A percentile compares a stretch with the other conserved stretches of the same genome.
Evolutionary conservation across 2,113 vertebrate species (phyloP).

Genomic region (Cathartes aura): DNA sequence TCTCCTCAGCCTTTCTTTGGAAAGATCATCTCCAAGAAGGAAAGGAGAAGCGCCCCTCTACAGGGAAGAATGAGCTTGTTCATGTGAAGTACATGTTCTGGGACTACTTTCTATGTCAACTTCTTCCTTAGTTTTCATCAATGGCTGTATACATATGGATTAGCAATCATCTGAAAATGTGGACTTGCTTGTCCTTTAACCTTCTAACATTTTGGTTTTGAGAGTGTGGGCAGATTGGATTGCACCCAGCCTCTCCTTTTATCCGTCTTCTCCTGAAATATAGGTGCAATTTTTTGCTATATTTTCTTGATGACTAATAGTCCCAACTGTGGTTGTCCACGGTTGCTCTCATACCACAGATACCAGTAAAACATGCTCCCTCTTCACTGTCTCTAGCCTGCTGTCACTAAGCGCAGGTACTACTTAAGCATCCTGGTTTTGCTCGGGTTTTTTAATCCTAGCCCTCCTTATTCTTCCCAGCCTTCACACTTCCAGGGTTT

Average conservation of each 20-base stretch:
- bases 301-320: not conserved
- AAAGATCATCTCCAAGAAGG: not conserved
- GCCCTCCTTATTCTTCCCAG: not conserved
- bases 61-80: not conserved
- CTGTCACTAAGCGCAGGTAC: not conserved
- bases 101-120: not conserved
- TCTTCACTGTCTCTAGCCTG: not conserved
- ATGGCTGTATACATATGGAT: not conserved
- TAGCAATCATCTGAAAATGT: not conserved
- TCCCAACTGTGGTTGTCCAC: not conserved
- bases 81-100: not conserved
- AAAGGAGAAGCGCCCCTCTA: not conserved
- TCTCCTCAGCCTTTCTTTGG: not conserved
- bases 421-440: not conserved
- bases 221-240: not conserved
- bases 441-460: fast-evolving
- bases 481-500: not conserved
- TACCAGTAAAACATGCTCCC: not conserved
- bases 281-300: not conserved
- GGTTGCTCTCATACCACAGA: not conserved
- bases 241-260: not conserved
- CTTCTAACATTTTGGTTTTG: not conserved
- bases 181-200: not conserved
- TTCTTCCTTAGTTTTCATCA: not conserved
- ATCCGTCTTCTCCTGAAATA: not conserved